Evolutionary conservation across 2,888 invertebrate species (phyloP).

Genomic region (Caenorhabditis doughertyi): DNA sequence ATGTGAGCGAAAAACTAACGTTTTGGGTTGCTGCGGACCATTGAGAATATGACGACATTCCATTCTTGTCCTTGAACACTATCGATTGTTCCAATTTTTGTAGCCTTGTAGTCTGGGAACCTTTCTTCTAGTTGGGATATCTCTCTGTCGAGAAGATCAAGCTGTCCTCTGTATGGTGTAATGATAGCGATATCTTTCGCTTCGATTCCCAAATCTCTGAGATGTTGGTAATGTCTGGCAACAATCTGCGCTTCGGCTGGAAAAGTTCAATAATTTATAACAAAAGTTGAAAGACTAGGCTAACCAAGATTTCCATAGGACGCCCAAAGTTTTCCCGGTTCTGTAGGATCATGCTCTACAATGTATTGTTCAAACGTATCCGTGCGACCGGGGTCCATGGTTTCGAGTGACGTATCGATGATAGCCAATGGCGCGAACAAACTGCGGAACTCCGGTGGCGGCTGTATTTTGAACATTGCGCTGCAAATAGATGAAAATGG

Average conservation of each 20-base stretch:
- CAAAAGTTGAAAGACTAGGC: background rate
- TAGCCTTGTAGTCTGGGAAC: background rate
- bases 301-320: background rate
- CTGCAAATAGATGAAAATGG: background rate
- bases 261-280: background rate
- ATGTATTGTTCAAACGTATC: background rate
- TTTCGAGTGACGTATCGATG: conserved; percentile 8
- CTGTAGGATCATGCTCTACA: background rate
- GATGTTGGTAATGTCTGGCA: background rate
- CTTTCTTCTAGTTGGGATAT: background rate
- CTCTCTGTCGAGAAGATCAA: background rate
- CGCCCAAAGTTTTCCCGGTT: background rate
- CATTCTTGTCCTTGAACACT: conserved; percentile 54
- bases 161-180: conserved; percentile 43
- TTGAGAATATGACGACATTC: conserved; percentile 35
- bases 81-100: conserved; percentile 38
- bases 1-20: conserved; percentile 18
- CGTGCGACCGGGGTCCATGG: too few species aligned
- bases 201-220: background rate
- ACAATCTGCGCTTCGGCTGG: conserved; percentile 21
- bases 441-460: background rate
- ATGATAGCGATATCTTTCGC: conserved; percentile 23
- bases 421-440: background rate
- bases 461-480: background rate
- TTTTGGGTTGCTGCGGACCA: conserved; percentile 37